Percentiles rank a stretch among this genome's conserved stretches.
These are phyloP conservation scores for Pagetopsis macropterus DNA, from an alignment of 2,797 vertebrate genomes.

Conservation along the genomic window DNA sequence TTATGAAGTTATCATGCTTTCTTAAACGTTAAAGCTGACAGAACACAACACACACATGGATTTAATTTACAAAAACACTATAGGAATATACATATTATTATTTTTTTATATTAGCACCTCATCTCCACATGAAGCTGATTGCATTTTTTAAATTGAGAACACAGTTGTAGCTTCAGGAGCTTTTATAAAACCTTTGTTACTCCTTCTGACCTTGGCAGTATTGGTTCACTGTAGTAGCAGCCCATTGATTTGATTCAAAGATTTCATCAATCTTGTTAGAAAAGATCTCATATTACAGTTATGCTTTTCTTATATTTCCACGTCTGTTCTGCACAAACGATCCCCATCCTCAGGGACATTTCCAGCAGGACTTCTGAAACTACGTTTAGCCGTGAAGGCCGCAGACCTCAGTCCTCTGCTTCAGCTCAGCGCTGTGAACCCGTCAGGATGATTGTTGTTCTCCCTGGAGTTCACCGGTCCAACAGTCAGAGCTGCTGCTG, in stretches of 20 bases:
- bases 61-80: conserved; percentile 29
- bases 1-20: conserved; percentile 32
- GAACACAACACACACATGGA: conserved; percentile 47
- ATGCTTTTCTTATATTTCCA: background rate
- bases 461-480: background rate
- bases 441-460: conserved; percentile 3
- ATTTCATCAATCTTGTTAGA: conserved; percentile 2
- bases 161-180: conserved; percentile 14
- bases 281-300: background rate
- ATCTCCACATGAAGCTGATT: conserved; percentile 5
- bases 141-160: conserved; percentile 17
- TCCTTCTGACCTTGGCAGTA: conserved; percentile 4
- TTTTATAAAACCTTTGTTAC: conserved; percentile 10
- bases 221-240: conserved; percentile 9
- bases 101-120: conserved; percentile 31
- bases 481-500: conserved; percentile 81
- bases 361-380: conserved; percentile 24
- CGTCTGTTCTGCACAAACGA: conserved; percentile 12
- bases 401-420: conserved; percentile 13
- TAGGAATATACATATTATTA: conserved; percentile 41
- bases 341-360: conserved; percentile 12
- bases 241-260: conserved; percentile 3
- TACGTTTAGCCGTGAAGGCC: background rate
- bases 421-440: conserved; percentile 34
- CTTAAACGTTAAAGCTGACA: conserved; percentile 36